Evolutionary conservation across 2,888 invertebrate genomes (phyloP), one percentile per base, ranked within the genome.

Genomic region (Belgica antarctica): DNA sequence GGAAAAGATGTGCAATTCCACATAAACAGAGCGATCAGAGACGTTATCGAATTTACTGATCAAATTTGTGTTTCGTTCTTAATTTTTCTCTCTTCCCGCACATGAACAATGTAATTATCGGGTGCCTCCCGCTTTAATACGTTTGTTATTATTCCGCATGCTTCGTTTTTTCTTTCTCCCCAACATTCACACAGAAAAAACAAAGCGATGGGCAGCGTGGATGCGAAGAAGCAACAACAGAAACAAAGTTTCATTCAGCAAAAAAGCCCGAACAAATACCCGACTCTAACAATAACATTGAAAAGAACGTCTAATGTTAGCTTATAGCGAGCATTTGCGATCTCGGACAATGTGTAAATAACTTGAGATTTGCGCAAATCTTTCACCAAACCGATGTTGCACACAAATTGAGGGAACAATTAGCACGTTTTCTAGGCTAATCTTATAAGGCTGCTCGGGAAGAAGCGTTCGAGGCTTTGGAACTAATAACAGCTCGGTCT

Each of bases 221-320:
- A n/a, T n/a, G n/a, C n/a, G n/a, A n/a, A n/a, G n/a, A n/a, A n/a
- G n/a, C n/a, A n/a, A n/a, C n/a, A n/a, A n/a, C n/a, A n/a, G n/a
- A 12, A 47, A 57, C 7, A 57, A 24, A 57, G 12, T 22, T 57
- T 57, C 57, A 57, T 57, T 57, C 57, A n/a, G 12, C 17, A 2
- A 57, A 57, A 57, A 22, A 8, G 19, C 5, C 15, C 12, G 17
- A 52, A n/a, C n/a, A n/a, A n/a, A n/a, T n/a, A n/a, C n/a, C n/a
- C 4, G 34, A 34, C 62, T 34, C 7, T 62, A 34, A 62, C 62
- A 62, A 62, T 62, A 62, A 62, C 34, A 62, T 62, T 25, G 24
- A 62, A 62, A 62, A 31, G n/a, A 5, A 57, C 24, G 17, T 12
- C 15, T 46, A 10, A 4, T 46, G 12, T 52, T 17, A 7, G 52